These are phyloP conservation scores for Haliclona indistincta DNA, from an alignment of 37 sponge, comb jelly and placozoan species.

Conservation along the genomic window DNA sequence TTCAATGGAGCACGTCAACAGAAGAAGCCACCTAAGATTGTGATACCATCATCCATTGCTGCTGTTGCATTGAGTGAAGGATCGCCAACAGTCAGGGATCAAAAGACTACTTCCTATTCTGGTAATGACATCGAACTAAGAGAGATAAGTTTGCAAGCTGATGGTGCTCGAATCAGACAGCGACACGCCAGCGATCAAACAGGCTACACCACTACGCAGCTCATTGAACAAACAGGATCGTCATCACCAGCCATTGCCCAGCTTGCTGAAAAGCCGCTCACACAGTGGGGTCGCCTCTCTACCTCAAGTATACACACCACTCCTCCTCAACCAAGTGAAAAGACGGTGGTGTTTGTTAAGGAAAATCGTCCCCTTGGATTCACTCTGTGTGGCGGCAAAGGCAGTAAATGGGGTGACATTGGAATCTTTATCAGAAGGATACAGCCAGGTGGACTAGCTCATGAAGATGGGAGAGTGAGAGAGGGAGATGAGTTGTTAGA, in stretches of 20 bases:
- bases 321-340: slow-evolving; percentile 8
- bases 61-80: neutral
- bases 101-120: too few relatives aligned
- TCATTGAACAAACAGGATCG: neutral
- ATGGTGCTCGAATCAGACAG: too few relatives aligned
- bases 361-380: slow-evolving; percentile 55
- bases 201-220: neutral
- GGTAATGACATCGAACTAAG: too few relatives aligned
- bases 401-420: slow-evolving; percentile 28
- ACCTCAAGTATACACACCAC: neutral
- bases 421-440: slow-evolving; percentile 50
- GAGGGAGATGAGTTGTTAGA: slow-evolving; percentile 64
- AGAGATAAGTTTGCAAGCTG: too few relatives aligned
- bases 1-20: too few relatives aligned
- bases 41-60: too few relatives aligned
- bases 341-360: slow-evolving; percentile 40
- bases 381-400: slow-evolving; percentile 54
- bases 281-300: slow-evolving; percentile 22
- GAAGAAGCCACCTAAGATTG: too few relatives aligned
- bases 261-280: neutral
- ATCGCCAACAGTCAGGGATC: too few relatives aligned
- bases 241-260: neutral
- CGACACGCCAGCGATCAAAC: neutral
- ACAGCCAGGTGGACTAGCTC: slow-evolving; percentile 46
- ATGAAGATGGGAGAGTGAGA: slow-evolving; percentile 45